Base-by-base conservation (phyloP, 2,113 vertebrate genomes). In the Theristicus caerulescens region DNA sequence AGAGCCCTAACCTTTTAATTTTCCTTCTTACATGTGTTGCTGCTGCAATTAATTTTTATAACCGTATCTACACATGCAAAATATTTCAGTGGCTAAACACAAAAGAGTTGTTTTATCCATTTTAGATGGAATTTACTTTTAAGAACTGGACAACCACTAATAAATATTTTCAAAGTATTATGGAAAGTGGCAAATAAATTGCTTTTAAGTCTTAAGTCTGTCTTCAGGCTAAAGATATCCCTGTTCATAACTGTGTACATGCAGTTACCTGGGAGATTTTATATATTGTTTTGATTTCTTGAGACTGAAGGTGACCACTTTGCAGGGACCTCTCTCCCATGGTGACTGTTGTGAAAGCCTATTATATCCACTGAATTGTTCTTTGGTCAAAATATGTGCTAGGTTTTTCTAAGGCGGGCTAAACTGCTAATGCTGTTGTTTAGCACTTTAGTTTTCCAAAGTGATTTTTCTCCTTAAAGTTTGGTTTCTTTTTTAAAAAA, bases 11-110 rank as follows among this genome's bases (percentile, higher is more conserved):
- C 95, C 83, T 85, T 77, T 82, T 92, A 81, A 71, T 92, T 92
- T 95, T 89, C 55, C 59, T 78, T 81, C 77, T 85, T 81, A 72
- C 38, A 71, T 64, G 31, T 78, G 49, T 88, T 90, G n/a, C 77
- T 94, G 54, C 79, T 83, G 79, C 65, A 93, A 25, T 93, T 88
- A 91, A 87, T 93, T 87, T 93, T 87, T 94, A 27, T 61, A 86
- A 70, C 47, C 3, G 7, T 79, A 65, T 57, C 73, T 87, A 73
- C 34, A 85, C 79, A 87, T 76, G 61, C 72, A 89, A 87, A 91
- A 49, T 74, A 57, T 61, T 67, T 82, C 65, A 69, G 22, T 69
- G 49, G 36, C 73, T 52, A 61, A 89, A 61, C 69, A 79, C 40
- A 79, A 72, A 93, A 87, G 70, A 49, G 64, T 44, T 54, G 13